Evolutionary conservation across 1,140 invertebrate species (phyloP), one percentile per base, ranked within the genome.

Genomic region (Bombus soroeensis): DNA sequence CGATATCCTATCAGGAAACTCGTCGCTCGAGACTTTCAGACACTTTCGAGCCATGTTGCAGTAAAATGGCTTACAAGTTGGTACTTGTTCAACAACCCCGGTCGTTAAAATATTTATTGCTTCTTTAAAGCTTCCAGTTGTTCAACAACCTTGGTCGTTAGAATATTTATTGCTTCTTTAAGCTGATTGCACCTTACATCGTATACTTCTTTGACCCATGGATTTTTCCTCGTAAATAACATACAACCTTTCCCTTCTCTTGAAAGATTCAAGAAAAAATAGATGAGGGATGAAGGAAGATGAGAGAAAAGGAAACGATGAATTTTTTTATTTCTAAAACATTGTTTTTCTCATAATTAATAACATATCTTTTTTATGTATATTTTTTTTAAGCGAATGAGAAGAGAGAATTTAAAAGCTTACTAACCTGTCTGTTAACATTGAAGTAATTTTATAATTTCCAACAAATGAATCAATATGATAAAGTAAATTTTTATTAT

Each of bases 81-180:
- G 32, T 71, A 39, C 66, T 73, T 81, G 80, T 81, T 70, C 80
- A 73, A 81, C 80, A 81, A 57, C 64, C 62, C 39, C 32, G 78
- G 8, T 70, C 43, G 32, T 80, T 80, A 47, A 70, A 70, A 80
- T 70, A 80, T 70, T 80, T 80, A 80, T 70, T 70, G 78, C 64
- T 70, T 37, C 62, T 79, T 79, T 79, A 47, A 37, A 47, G n/a
- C 39, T 59, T 34, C 64, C 66, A 47, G 34, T 66, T 70, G 66
- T 57, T 71, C 12, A 79, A 59, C 82, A 78, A 68, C 37, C 66
- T 43, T 10, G 25, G 22, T 59, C 47, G 37, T 79, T 71, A 71
- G 75, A 84, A 84, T 79, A 79, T 84, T 79, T 84, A 79, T 84
- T 79, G 82, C 82, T 62, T 5, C 83, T 79, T 72, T 59, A 72